Base-by-base conservation (phyloP, 2,113 vertebrate species). In the Petromus typicus region DNA sequence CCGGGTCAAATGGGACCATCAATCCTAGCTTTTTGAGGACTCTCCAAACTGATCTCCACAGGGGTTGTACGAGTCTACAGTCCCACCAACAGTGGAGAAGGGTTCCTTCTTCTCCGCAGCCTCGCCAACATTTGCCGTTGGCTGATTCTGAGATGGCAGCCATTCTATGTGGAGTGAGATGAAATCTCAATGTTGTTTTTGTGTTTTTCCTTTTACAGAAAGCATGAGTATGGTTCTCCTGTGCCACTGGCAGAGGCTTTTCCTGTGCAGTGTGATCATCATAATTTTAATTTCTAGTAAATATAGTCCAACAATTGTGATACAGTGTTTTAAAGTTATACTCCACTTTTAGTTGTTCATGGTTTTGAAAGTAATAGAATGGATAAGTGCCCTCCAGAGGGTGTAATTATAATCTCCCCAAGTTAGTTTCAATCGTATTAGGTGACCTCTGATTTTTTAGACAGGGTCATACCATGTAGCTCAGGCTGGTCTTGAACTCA, bases 351-450 rank as follows among this genome's bases (percentile, higher is more conserved):
- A 85, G 14, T 92, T 64, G 48, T 51, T 10, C 56, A 0, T 93
- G 37, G 37, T 87, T 96, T 90, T 90, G 22, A 76, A 86, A 30
- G 12, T 86, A 18, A n/a, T n/a, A 45, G 30, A 61, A 56, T 91
- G 64, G 64, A 56, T 87, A 81, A 89, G n/a, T 88, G 27, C 25
- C 54, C 61, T 88, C 18, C 30, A 81, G 14, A 51, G 7, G 9
- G 17, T 69, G 34, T 63, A 54, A 27, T 92, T 67, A 59, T 5
- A 82, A 43, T 90, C 91, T 94, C 92, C 59, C 54, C 34, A 54
- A 75, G 30, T 27, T 48, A 59, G 45, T 90, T 91, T 92, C 27
- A 64, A n/a, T 51, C 27, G 18, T 32, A 59, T 3, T 43, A 79
- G 64, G 34, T 75, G 63, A 51, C 40, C 32, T 56, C 85, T 57